These are phyloP conservation scores for Pygocentrus nattereri DNA, from an alignment of 2,797 vertebrate species.

Conservation along the genomic window DNA sequence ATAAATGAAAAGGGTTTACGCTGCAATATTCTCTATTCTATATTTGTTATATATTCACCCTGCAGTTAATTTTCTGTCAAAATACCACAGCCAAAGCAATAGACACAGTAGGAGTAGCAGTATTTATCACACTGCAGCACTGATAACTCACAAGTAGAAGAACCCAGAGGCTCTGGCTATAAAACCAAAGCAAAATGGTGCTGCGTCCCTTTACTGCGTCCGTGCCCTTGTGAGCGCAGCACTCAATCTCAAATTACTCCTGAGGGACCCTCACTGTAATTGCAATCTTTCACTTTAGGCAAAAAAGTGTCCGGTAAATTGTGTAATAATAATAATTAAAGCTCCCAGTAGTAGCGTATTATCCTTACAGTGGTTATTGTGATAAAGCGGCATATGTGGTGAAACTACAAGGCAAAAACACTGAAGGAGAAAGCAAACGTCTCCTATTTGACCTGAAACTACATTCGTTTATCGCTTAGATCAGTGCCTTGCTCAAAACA, in stretches of 20 bases:
- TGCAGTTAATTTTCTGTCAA: background rate
- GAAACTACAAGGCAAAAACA: background rate
- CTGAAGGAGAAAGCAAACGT: background rate
- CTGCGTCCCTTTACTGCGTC: background rate
- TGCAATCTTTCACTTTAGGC: conserved; percentile 30
- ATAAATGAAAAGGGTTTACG: background rate
- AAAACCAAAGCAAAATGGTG: conserved; percentile 6
- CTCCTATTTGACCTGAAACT: background rate
- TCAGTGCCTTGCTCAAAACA: background rate
- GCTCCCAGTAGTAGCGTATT: conserved; percentile 15
- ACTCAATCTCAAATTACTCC: background rate
- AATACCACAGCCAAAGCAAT: background rate
- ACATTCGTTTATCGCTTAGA: background rate
- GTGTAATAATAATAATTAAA: conserved; percentile 25
- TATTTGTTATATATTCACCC: background rate
- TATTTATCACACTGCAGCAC: background rate
- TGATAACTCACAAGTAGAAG: background rate
- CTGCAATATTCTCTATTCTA: background rate
- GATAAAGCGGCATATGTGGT: conserved; percentile 9
- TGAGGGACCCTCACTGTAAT: conserved; percentile 1
- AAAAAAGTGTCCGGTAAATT: conserved; percentile 8
- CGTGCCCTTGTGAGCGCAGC: conserved; percentile 1
- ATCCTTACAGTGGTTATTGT: conserved; percentile 15
- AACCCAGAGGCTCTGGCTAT: conserved; percentile 4
- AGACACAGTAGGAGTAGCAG: background rate